phyloP scores from a whole-genome alignment of 2,113 vertebrate species.

The Melanerpes aurifrons region DNA sequence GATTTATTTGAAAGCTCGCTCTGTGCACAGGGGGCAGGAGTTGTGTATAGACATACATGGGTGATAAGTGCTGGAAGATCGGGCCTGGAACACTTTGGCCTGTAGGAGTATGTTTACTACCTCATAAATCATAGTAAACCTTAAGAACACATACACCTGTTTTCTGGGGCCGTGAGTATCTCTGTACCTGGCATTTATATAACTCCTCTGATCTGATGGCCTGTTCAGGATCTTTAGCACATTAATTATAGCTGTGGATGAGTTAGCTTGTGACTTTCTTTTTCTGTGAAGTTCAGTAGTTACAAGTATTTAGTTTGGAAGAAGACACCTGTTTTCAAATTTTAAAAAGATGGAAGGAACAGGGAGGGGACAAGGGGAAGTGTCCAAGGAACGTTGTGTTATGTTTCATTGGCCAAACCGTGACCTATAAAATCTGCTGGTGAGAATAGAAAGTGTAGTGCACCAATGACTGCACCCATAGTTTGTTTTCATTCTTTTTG shows the following conservation, averaged over 20 bases:
- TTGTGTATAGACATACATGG: not conserved
- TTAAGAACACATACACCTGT: conserved; percentile 40
- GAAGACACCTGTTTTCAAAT: conserved; percentile 67
- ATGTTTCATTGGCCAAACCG: conserved; percentile 62
- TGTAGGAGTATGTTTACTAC: not conserved
- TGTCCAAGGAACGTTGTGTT: conserved; percentile 36
- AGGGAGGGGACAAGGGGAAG: not conserved
- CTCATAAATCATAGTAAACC: conserved; percentile 47
- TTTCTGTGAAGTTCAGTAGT: conserved; percentile 52
- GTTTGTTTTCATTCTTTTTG: conserved; percentile 42
- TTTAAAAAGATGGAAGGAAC: not conserved
- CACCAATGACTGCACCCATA: not conserved
- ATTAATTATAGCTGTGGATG: not conserved
- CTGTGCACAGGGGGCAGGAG: not conserved
- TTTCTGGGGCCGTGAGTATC: not conserved
- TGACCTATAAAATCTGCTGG: conserved; percentile 70
- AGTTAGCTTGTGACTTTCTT: conserved; percentile 44
- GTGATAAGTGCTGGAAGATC: not conserved
- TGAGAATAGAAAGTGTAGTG: conserved; percentile 58
- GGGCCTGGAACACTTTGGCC: not conserved
- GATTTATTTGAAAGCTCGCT: not conserved
- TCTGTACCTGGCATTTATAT: conserved; percentile 17
- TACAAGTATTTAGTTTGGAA: conserved; percentile 72
- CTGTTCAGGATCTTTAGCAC: not conserved
- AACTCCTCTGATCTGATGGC: not conserved